Evolutionary conservation across 2,797 vertebrate species (phyloP).

Genomic region (Chromobotia macracanthus): DNA sequence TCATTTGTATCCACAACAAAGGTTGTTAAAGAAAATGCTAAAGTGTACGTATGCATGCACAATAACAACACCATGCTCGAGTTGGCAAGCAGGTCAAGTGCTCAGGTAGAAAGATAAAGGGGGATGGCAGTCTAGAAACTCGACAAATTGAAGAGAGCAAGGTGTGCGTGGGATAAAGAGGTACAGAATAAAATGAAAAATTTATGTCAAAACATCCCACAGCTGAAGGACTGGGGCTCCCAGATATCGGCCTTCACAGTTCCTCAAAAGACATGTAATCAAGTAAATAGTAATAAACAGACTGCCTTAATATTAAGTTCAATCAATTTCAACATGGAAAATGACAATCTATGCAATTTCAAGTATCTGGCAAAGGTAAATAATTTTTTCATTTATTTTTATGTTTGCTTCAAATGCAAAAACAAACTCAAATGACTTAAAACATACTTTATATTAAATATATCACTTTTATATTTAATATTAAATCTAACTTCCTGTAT

Average conservation of each 20-base stretch:
- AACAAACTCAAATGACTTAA: conserved; percentile 11
- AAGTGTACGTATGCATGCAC: conserved; percentile 71
- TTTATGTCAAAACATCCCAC: conserved; percentile 36
- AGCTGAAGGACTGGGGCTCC: conserved; percentile 42
- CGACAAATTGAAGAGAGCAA: conserved; percentile 55
- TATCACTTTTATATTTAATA: not conserved
- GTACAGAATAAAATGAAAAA: conserved; percentile 44
- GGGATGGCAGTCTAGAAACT: conserved; percentile 33
- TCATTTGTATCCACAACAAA: conserved; percentile 76
- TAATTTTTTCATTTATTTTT: not conserved
- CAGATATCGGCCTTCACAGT: conserved; percentile 34
- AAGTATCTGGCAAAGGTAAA: conserved; percentile 49
- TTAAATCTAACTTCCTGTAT: not conserved
- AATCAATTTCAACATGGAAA: conserved; percentile 68
- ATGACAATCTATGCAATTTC: conserved; percentile 55
- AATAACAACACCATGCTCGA: conserved; percentile 79
- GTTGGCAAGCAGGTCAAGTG: conserved; percentile 79
- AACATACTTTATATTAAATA: not conserved
- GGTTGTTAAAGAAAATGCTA: conserved; percentile 70
- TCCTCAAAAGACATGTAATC: conserved; percentile 40
- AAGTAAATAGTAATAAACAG: conserved; percentile 57
- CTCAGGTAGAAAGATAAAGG: conserved; percentile 46
- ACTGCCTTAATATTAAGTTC: conserved; percentile 47
- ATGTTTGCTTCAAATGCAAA: not conserved
- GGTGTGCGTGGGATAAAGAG: conserved; percentile 47